phyloP scores from a whole-genome alignment of 2,888 invertebrate genomes.

The Toxonevra muliebris region DNA sequence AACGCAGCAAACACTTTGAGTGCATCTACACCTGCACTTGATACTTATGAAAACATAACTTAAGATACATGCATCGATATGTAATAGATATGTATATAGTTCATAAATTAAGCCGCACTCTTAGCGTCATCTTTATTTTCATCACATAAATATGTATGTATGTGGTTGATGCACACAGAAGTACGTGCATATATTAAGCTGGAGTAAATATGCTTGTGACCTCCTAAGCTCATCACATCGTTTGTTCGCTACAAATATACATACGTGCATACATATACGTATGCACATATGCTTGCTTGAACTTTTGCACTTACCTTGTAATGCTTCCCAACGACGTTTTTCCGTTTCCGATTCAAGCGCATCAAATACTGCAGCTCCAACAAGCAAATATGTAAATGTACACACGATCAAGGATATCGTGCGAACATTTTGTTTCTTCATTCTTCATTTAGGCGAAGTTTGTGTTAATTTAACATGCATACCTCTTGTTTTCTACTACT shows the following conservation, averaged over 20 bases:
- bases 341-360: constrained; percentile 98
- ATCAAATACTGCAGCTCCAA: constrained; percentile 99
- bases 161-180: neutral
- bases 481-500: neutral
- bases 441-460: constrained; percentile 73
- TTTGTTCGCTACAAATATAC: neutral
- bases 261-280: neutral
- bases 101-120: no score
- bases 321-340: constrained; percentile 85
- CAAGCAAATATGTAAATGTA: constrained; percentile 98
- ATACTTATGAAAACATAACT: no score
- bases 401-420: constrained; percentile 99
- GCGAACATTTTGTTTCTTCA: constrained; percentile 99
- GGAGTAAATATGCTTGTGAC: neutral
- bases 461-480: constrained; percentile 33
- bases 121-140: no score
- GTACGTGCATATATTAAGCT: neutral
- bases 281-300: neutral
- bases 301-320: constrained; percentile 74
- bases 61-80: no score
- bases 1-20: no score
- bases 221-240: no score
- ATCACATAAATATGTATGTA: neutral
- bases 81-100: no score
- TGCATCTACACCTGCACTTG: no score